Evolutionary conservation across 1,140 invertebrate genomes (phyloP).

Genomic region (Dufourea novaeangliae): DNA sequence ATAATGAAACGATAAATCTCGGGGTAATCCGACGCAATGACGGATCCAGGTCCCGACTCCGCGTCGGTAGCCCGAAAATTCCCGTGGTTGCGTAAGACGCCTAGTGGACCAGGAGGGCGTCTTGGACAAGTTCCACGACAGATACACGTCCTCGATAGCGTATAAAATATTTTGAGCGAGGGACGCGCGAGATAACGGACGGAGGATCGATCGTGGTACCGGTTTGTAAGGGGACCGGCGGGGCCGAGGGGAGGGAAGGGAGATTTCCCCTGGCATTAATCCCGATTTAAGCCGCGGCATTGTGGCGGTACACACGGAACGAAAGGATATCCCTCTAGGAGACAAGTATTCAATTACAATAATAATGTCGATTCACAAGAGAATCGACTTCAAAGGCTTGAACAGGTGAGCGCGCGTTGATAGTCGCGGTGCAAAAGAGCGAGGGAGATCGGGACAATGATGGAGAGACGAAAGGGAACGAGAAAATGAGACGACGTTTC

Average conservation of each 20-base stretch:
- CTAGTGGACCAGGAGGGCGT: neutral
- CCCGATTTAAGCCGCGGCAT: constrained; percentile 53
- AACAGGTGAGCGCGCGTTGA: constrained; percentile 65
- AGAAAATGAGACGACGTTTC: constrained; percentile 16
- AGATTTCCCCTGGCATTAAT: constrained; percentile 26
- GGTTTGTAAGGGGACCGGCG: neutral
- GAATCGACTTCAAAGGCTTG: constrained; percentile 71
- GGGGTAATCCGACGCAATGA: neutral
- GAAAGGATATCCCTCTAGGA: constrained; percentile 65
- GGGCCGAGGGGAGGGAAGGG: neutral
- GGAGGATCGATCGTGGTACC: neutral
- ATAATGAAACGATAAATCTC: constrained; percentile 35
- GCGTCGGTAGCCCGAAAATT: neutral
- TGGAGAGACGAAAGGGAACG: neutral
- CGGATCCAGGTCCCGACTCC: neutral
- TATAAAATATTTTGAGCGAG: constrained; percentile 30
- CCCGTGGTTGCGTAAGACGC: neutral
- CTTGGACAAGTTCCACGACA: constrained; percentile 1
- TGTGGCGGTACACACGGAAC: constrained; percentile 27
- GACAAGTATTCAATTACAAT: constrained; percentile 77
- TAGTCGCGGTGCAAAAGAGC: constrained; percentile 47
- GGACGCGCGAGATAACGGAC: constrained; percentile 15
- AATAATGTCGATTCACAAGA: constrained; percentile 74
- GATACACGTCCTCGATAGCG: neutral
- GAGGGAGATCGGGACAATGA: neutral